Evolutionary conservation across 2,888 invertebrate genomes (phyloP).

Genomic region (Ennomos erosarius): DNA sequence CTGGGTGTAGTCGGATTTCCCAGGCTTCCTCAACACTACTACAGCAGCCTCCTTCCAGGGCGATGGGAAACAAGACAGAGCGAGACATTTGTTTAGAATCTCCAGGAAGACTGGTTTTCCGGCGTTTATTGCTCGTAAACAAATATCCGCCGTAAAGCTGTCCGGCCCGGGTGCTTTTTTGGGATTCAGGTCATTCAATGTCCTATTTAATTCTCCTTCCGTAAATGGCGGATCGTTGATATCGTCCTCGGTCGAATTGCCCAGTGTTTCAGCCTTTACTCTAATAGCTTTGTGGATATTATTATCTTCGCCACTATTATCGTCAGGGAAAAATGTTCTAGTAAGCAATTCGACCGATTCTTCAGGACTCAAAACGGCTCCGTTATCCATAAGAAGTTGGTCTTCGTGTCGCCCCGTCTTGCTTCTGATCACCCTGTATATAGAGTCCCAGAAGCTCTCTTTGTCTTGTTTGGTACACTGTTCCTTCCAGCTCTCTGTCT

Average conservation of each 20-base stretch:
- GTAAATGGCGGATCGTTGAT: conserved; percentile 32
- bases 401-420: conserved; percentile 3
- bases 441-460: conserved; percentile 22
- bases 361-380: background rate
- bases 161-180: conserved; percentile 41
- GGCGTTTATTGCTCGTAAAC: too few species aligned
- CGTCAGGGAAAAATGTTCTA: conserved; percentile 5
- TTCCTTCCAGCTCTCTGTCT: conserved; percentile 32
- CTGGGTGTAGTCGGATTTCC: too few species aligned
- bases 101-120: too few species aligned
- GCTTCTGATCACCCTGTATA: conserved; percentile 14
- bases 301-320: background rate
- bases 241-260: background rate
- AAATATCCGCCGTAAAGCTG: conserved; percentile 43
- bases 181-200: conserved; percentile 12
- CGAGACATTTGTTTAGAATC: background rate
- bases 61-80: conserved; percentile 3
- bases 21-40: background rate
- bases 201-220: background rate
- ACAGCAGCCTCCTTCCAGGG: conserved; percentile 1
- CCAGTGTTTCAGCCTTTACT: background rate
- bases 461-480: conserved; percentile 17
- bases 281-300: conserved; percentile 2
- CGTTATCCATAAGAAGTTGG: background rate
- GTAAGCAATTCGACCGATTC: conserved; percentile 1